phyloP scores from a whole-genome alignment of 1,140 invertebrate genomes.

The Diachasmimorpha longicaudata region DNA sequence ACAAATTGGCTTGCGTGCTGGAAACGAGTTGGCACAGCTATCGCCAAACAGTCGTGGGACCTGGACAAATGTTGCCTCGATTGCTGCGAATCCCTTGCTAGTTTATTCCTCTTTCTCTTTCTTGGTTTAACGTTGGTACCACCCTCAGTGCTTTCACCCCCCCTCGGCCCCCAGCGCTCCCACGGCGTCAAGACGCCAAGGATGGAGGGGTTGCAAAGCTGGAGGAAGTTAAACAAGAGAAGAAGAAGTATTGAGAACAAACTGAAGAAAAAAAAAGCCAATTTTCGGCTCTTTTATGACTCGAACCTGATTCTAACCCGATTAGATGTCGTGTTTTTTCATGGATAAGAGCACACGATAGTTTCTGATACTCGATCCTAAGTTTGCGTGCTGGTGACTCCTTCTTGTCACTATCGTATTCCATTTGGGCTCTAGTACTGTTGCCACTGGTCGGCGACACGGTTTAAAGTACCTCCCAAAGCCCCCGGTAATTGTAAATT shows the following conservation, averaged over 20 bases:
- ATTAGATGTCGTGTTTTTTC: conserved; percentile 43
- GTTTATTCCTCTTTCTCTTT: conserved; percentile 34
- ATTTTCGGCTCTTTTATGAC: conserved; percentile 7
- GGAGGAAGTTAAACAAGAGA: neutral
- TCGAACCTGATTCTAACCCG: conserved; percentile 59
- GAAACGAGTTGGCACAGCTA: conserved; percentile 63
- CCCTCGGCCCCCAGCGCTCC: neutral
- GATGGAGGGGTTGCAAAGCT: neutral
- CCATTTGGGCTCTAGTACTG: conserved; percentile 11
- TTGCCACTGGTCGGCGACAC: neutral
- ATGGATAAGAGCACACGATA: neutral
- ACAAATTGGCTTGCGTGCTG: conserved; percentile 62
- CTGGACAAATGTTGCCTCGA: conserved; percentile 57
- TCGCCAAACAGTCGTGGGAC: conserved; percentile 63
- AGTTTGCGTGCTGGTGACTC: conserved; percentile 15
- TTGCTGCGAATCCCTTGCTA: conserved; percentile 40
- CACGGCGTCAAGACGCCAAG: neutral
- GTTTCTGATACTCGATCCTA: conserved; percentile 17
- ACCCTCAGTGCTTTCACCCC: conserved; percentile 23
- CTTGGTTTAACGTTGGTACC: conserved; percentile 22
- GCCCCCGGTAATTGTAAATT: no score
- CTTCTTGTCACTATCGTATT: conserved; percentile 22
- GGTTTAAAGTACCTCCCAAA: neutral
- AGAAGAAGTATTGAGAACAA: neutral
- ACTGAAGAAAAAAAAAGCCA: conserved; percentile 23